phyloP scores from a whole-genome alignment of 1,140 invertebrate genomes.

The Diuraphis noxia region DNA sequence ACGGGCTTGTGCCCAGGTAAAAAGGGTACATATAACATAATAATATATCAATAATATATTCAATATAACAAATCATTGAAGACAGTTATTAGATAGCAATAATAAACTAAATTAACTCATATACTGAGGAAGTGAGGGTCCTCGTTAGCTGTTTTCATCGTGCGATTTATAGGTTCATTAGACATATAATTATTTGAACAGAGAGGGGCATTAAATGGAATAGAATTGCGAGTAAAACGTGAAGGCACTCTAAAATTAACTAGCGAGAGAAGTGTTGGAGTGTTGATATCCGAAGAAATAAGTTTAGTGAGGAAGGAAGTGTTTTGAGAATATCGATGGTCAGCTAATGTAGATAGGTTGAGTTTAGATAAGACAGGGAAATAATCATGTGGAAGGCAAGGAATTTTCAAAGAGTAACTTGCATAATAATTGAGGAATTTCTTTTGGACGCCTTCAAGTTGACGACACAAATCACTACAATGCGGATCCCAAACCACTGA shows the following conservation, averaged over 20 bases:
- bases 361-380: background rate
- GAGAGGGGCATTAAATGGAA: too few relatives aligned
- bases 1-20: too few relatives aligned
- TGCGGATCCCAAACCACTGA: too few relatives aligned
- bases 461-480: too few relatives aligned
- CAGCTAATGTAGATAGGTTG: background rate
- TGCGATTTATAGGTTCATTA: background rate
- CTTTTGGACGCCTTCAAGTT: background rate
- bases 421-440: constrained; percentile 9
- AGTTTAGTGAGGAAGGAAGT: background rate
- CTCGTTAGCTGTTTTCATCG: background rate
- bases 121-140: background rate
- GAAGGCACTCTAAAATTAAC: background rate
- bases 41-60: too few relatives aligned
- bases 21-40: too few relatives aligned
- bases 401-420: constrained; percentile 3
- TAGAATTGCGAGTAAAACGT: too few relatives aligned
- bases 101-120: too few relatives aligned
- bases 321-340: background rate
- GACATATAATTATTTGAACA: background rate
- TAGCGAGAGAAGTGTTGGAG: background rate
- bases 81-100: too few relatives aligned
- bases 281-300: background rate
- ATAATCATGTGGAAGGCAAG: background rate
- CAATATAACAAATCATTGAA: too few relatives aligned